phyloP scores from a whole-genome alignment of 2,888 invertebrate species.

The Beris chalybata region DNA sequence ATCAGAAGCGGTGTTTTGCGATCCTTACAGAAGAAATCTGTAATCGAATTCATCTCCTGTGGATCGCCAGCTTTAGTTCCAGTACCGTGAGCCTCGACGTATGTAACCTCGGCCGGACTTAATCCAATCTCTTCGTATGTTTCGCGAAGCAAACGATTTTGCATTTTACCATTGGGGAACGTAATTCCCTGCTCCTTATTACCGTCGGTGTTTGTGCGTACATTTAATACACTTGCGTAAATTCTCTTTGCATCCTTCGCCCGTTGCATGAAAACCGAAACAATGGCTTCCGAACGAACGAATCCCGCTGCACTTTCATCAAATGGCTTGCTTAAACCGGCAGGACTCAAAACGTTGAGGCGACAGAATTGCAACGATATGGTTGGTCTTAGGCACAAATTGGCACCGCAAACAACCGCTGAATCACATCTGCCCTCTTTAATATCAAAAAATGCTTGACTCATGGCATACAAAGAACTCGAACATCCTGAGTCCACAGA shows the following conservation, averaged over 20 bases:
- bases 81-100: conserved; percentile 98
- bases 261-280: conserved; percentile 80
- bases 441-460: conserved; percentile 82
- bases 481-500: conserved; percentile 97
- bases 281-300: conserved; percentile 87
- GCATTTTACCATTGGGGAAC: conserved; percentile 79
- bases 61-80: conserved; percentile 99
- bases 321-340: conserved; percentile 87
- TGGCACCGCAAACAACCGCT: conserved; percentile 93
- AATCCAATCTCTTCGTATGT: conserved; percentile 83
- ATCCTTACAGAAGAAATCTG: conserved; percentile 85
- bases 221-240: conserved; percentile 85
- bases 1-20: conserved; percentile 79
- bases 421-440: conserved; percentile 90
- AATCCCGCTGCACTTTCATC: conserved; percentile 90
- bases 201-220: conserved; percentile 92
- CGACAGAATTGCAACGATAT: conserved; percentile 92
- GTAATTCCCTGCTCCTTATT: conserved; percentile 89
- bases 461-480: conserved; percentile 87
- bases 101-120: conserved; percentile 79
- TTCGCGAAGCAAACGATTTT: conserved; percentile 78
- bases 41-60: conserved; percentile 94
- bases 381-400: conserved; percentile 86
- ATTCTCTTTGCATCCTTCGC: conserved; percentile 73
- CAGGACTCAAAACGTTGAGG: conserved; percentile 88